Percentiles rank a stretch among this genome's conserved stretches.
Conservation (phyloP, 2,888 invertebrate genomes). For the Lypha dubia region DNA sequence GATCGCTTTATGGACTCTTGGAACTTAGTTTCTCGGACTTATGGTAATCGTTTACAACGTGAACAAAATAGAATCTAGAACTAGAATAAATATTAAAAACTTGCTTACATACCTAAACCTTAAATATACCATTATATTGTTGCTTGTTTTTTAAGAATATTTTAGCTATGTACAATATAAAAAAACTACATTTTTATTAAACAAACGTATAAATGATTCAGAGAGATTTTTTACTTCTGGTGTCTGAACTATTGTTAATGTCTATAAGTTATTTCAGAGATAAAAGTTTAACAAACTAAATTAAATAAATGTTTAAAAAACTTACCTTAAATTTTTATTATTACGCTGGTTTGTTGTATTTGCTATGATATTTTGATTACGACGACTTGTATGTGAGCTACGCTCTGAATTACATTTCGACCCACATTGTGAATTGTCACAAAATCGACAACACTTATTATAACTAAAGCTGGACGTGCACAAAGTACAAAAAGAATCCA, state of each 20-base stretch:
- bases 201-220: conserved; percentile 24
- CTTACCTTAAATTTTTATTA: conserved; percentile 59
- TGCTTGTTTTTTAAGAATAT: conserved; percentile 67
- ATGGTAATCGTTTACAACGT: conserved; percentile 92
- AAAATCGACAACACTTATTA: conserved; percentile 81
- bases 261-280: not conserved
- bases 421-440: conserved; percentile 81
- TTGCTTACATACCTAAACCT: conserved; percentile 11
- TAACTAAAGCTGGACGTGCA: conserved; percentile 83
- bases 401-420: conserved; percentile 82
- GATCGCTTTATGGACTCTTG: conserved; percentile 98
- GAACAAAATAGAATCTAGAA: conserved; percentile 84
- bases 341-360: conserved; percentile 27
- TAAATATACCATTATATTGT: conserved; percentile 62
- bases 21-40: conserved; percentile 95
- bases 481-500: conserved; percentile 82
- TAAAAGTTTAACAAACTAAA: conserved; percentile 22
- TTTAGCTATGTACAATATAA: conserved; percentile 26
- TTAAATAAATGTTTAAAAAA: conserved; percentile 30
- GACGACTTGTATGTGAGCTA: conserved; percentile 75
- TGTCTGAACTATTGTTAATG: not conserved
- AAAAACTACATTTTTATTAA: conserved; percentile 38
- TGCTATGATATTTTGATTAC: conserved; percentile 62
- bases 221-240: conserved; percentile 19
- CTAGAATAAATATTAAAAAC: conserved; percentile 8